Conservation (phyloP, 1,140 invertebrate species). For the Pemphigus obesinymphae region DNA sequence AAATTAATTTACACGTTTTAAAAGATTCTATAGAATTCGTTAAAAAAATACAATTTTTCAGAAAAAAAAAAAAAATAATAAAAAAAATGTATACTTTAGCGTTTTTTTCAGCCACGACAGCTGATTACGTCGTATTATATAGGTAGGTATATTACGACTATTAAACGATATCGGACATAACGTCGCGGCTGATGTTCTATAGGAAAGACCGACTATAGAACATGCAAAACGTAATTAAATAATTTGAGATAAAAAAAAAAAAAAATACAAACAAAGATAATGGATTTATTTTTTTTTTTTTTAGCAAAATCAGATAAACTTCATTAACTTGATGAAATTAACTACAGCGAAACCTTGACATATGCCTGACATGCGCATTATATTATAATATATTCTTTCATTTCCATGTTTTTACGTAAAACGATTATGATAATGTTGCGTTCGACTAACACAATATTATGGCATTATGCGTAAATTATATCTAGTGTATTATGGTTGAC, state of each 20-base stretch:
- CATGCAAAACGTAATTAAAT: not conserved
- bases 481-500: not conserved
- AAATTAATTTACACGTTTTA: too few relatives aligned
- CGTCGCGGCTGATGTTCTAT: too few relatives aligned
- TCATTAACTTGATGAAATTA: not conserved
- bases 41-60: too few relatives aligned
- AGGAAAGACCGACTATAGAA: too few relatives aligned
- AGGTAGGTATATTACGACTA: too few relatives aligned
- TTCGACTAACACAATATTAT: not conserved
- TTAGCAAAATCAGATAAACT: not conserved
- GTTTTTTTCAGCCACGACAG: too few relatives aligned
- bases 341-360: not conserved
- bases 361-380: not conserved
- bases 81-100: too few relatives aligned
- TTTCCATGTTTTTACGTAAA: slow-evolving; percentile 2
- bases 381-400: slow-evolving; percentile 21
- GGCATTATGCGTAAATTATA: not conserved
- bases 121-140: too few relatives aligned
- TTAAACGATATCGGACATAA: too few relatives aligned
- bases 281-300: too few relatives aligned
- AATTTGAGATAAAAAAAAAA: not conserved
- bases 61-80: too few relatives aligned
- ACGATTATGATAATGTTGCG: slow-evolving; percentile 3
- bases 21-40: too few relatives aligned
- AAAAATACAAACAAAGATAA: not conserved